phyloP scores from a whole-genome alignment of 2,888 invertebrate genomes.

The Polymixis flavicincta region DNA sequence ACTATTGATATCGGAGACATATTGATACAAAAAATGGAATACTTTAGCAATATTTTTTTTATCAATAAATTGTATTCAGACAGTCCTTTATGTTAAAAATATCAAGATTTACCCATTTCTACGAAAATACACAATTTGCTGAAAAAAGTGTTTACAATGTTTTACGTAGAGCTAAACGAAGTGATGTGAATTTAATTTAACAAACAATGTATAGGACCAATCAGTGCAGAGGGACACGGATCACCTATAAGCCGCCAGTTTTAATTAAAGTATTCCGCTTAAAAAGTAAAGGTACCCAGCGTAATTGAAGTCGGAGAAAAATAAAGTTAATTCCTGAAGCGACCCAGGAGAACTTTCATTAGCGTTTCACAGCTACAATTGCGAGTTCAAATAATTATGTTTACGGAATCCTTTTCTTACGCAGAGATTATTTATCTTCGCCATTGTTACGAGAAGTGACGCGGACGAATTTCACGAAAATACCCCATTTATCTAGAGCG shows the following conservation, averaged over 20 bases:
- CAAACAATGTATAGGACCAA: conserved; percentile 66
- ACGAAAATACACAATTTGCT: conserved; percentile 1
- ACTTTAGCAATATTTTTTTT: conserved; percentile 29
- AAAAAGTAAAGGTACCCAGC: conserved; percentile 80
- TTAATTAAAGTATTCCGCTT: conserved; percentile 85
- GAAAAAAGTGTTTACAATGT: conserved; percentile 13
- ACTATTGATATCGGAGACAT: conserved; percentile 52
- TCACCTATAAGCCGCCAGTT: conserved; percentile 80
- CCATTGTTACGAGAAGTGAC: conserved; percentile 89
- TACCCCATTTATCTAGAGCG: conserved; percentile 88
- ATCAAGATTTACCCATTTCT: conserved; percentile 26
- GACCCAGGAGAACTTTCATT: conserved; percentile 86
- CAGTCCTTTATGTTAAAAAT: conserved; percentile 31
- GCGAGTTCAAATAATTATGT: conserved; percentile 90
- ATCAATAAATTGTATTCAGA: conserved; percentile 11
- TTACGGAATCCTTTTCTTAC: conserved; percentile 90
- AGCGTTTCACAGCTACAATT: conserved; percentile 88
- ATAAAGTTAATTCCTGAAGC: conserved; percentile 84
- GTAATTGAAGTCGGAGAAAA: conserved; percentile 84
- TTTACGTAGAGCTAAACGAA: neutral
- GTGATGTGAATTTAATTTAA: conserved; percentile 66
- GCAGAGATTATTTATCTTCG: conserved; percentile 89
- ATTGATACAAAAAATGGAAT: conserved; percentile 46
- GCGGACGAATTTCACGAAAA: conserved; percentile 90
- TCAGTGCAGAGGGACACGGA: conserved; percentile 61